phyloP scores from a whole-genome alignment of 2,888 invertebrate genomes.

The Trissonchulus sp. region DNA sequence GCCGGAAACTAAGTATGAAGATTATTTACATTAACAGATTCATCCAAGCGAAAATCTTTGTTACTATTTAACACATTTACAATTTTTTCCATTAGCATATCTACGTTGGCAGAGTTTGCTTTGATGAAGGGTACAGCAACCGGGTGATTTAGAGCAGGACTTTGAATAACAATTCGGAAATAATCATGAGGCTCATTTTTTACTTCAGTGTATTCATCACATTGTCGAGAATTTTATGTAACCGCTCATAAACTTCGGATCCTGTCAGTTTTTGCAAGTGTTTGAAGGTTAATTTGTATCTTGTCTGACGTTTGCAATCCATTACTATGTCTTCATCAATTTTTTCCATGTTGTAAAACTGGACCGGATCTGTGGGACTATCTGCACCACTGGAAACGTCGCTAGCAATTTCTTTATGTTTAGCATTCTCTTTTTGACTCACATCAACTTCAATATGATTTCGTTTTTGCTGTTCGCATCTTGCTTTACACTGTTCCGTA shows the following conservation, averaged over 20 bases:
- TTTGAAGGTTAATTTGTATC: conserved; percentile 5
- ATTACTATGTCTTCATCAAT: not conserved
- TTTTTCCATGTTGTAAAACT: no score
- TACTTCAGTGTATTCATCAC: not conserved
- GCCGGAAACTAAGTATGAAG: conserved; percentile 16
- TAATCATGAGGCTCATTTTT: conserved; percentile 1
- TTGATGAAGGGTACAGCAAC: conserved; percentile 16
- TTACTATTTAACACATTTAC: not conserved
- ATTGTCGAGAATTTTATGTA: not conserved
- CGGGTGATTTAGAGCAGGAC: not conserved
- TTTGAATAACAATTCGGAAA: conserved; percentile 14
- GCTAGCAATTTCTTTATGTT: no score
- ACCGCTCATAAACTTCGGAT: not conserved
- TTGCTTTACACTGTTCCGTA: no score
- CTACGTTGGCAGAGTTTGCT: not conserved
- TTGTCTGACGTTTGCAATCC: not conserved
- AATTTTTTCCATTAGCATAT: conserved; percentile 7
- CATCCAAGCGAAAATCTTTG: not conserved
- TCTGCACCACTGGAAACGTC: no score
- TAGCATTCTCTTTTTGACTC: no score
- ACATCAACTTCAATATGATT: no score
- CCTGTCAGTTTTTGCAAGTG: not conserved
- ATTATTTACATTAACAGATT: not conserved
- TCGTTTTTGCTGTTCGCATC: no score
- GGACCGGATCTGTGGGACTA: no score